Percentiles rank a stretch among this genome's conserved stretches.
These are phyloP conservation scores for Luidia sarsii DNA, from an alignment of 53 echinoderm and acorn worm genomes.

Conservation along the genomic window DNA sequence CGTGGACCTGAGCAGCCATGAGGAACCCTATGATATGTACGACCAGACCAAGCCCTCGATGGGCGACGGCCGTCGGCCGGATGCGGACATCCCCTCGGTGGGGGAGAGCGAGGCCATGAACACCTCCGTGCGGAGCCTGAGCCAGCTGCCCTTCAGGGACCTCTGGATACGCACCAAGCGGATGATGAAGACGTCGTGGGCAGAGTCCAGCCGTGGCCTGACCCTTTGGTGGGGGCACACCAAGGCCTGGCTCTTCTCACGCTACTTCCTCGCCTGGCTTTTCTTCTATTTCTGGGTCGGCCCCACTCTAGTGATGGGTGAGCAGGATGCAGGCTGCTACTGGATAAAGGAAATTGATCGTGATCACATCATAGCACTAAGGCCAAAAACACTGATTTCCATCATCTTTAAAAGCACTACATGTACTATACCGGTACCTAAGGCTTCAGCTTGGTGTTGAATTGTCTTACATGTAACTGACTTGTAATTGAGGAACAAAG, in stretches of 20 bases:
- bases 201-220: background rate
- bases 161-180: constrained; percentile 42
- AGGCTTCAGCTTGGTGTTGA: background rate
- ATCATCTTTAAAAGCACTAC: no score
- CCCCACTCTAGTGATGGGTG: constrained; percentile 21
- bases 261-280: constrained; percentile 55
- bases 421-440: background rate
- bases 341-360: no score
- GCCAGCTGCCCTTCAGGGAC: constrained; percentile 44
- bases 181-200: constrained; percentile 31
- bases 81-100: background rate
- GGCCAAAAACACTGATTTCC: no score
- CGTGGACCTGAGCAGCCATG: constrained; percentile 7
- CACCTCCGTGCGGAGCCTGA: constrained; percentile 12
- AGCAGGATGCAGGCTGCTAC: no score
- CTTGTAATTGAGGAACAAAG: no score
- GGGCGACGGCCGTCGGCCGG: background rate
- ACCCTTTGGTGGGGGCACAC: background rate
- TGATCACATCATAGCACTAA: no score
- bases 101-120: background rate
- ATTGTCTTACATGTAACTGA: no score
- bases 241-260: constrained; percentile 51
- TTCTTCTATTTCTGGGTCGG: constrained; percentile 23
- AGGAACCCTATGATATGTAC: constrained; percentile 3
- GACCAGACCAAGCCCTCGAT: constrained; percentile 2